Evolutionary conservation across 2,113 vertebrate genomes (phyloP).

Genomic region (Mohoua ochrocephala): DNA sequence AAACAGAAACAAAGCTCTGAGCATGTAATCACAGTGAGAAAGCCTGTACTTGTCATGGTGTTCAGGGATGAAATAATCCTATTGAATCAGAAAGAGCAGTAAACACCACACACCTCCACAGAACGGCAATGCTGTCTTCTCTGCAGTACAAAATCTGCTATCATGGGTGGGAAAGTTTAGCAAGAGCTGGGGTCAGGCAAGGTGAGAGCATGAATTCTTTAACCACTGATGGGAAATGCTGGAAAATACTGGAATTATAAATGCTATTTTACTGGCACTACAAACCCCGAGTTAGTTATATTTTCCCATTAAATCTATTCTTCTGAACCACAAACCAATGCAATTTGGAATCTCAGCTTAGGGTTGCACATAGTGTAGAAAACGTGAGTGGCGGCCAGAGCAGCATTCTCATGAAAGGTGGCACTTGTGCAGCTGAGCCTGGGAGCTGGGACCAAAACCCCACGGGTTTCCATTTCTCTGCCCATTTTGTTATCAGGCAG

Average conservation of each 20-base stretch:
- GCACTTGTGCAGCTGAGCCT: neutral
- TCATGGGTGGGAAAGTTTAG: neutral
- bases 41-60: neutral
- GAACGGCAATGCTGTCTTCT: neutral
- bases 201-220: neutral
- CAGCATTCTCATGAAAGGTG: neutral
- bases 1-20: conserved; percentile 71
- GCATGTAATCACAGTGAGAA: conserved; percentile 3
- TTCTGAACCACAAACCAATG: neutral
- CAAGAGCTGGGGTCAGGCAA: neutral
- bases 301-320: neutral
- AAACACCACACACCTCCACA: neutral
- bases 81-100: neutral
- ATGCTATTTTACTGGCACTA: neutral
- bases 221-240: neutral
- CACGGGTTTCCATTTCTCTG: neutral
- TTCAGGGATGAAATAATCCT: neutral
- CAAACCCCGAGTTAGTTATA: neutral
- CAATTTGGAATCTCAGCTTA: neutral
- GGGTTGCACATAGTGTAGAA: neutral
- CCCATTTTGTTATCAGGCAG: neutral
- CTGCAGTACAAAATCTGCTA: neutral
- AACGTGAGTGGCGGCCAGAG: neutral
- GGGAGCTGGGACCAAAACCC: neutral
- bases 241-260: neutral